phyloP scores from a whole-genome alignment of 2,888 invertebrate genomes.

The Tipula confusa region DNA sequence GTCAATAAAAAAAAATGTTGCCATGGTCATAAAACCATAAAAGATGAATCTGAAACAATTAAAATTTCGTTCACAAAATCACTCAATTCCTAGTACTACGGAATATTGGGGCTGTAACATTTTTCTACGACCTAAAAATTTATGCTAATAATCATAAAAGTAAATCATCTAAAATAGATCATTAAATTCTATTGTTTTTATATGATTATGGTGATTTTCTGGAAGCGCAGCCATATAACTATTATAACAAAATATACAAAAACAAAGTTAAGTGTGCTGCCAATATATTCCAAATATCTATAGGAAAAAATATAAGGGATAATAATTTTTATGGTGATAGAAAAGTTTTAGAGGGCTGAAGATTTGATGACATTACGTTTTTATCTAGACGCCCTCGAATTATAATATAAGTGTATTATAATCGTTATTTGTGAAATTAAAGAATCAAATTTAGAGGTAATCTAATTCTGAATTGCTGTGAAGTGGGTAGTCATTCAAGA shows the following conservation, averaged over 20 bases:
- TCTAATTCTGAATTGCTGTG: no score
- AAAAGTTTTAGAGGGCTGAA: no score
- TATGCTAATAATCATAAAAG: not conserved
- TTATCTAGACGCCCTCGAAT: no score
- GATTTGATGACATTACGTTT: no score
- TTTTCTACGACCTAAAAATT: not conserved
- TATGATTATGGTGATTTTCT: not conserved
- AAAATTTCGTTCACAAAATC: not conserved
- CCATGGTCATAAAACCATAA: not conserved
- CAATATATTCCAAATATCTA: no score
- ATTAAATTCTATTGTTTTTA: not conserved
- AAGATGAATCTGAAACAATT: not conserved
- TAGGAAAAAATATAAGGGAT: no score
- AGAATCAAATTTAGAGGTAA: no score
- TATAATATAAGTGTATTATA: no score
- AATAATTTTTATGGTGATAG: no score
- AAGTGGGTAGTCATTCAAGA: no score
- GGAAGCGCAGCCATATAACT: not conserved
- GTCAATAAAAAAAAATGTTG: no score
- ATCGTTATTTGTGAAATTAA: no score
- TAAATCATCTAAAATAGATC: conserved; percentile 3
- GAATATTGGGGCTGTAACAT: not conserved
- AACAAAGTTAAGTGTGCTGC: not conserved
- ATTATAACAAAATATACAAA: not conserved
- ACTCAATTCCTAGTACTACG: not conserved